Conservation (phyloP, 2,888 invertebrate genomes). For the Monochamus alternatus region DNA sequence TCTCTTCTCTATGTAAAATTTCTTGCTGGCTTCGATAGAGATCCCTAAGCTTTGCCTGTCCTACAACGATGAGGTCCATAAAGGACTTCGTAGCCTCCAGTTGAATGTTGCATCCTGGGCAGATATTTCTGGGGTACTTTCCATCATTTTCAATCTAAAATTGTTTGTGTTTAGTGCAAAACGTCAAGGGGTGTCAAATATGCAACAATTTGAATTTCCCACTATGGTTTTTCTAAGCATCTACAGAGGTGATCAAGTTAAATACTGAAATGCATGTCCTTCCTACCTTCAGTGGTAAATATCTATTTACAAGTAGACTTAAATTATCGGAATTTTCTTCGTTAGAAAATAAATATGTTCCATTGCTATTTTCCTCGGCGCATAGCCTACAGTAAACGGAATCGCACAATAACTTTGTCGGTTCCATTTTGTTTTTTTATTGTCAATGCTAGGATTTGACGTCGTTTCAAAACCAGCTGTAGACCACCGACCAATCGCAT, state of each 20-base stretch:
- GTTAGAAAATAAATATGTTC: conserved; percentile 76
- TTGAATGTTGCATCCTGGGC: conserved; percentile 85
- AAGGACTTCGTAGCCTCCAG: conserved; percentile 83
- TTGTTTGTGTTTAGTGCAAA: conserved; percentile 9
- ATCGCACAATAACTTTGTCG: conserved; percentile 74
- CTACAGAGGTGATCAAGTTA: conserved; percentile 63
- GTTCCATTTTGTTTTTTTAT: conserved; percentile 60
- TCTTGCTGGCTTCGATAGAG: conserved; percentile 72
- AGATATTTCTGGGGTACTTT: conserved; percentile 81
- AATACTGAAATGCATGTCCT: conserved; percentile 56
- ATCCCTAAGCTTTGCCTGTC: conserved; percentile 76
- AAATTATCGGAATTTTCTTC: conserved; percentile 77
- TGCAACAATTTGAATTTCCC: conserved; percentile 59
- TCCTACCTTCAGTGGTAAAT: conserved; percentile 82
- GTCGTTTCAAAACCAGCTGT: conserved; percentile 12
- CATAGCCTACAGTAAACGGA: conserved; percentile 84
- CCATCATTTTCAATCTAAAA: conserved; percentile 81
- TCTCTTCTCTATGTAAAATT: conserved; percentile 66
- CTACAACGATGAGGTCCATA: conserved; percentile 80
- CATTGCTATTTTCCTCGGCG: conserved; percentile 81
- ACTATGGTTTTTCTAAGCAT: conserved; percentile 47
- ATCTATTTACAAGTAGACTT: conserved; percentile 79
- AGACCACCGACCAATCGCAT: conserved; percentile 3
- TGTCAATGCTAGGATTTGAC: conserved; percentile 3
- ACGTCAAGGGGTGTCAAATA: neutral